Evolutionary conservation across 1,140 invertebrate species (phyloP), one percentile per base, ranked within the genome.

Genomic region (Drosophila varians): DNA sequence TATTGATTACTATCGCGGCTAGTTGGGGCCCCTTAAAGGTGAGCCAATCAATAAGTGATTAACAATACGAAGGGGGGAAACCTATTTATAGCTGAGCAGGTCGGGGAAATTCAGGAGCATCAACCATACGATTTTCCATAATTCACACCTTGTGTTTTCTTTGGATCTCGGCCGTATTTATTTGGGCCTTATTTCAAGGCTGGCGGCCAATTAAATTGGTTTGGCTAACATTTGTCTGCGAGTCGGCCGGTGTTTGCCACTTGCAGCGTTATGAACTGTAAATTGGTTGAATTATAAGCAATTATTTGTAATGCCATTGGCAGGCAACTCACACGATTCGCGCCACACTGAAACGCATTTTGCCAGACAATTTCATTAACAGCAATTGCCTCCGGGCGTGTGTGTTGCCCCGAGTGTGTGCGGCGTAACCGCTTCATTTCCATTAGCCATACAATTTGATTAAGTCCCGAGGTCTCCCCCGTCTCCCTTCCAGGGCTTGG

Each of bases 271-370:
- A 73, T 77, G 62, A 73, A 69, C 76, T 84, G 76, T 61, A 87
- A 84, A 86, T 86, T 80, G 61, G 42, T 74, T 66, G 74, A 87
- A 80, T 80, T 76, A 87, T 61, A 80, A 60, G 65, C 68, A 74
- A 86, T 87, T 87, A 87, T 65, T 38, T 64, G 51, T 80, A 76
- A 87, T 84, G 75, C 78, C 61, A 76, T 80, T 73, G 57, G 49
- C 75, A 79, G 64, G 61, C 52, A 47, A 18, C 66, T 51, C 68
- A 73, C 48, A 70, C 68, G 55, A 72, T 31, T 78, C 65, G 55
- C 72, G 74, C 61, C 61, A 31, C 54, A 66, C 38, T 77, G 47
- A 26, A 72, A 54, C 72, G 61, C 47, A 65, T 76, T 84, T 80
- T 86, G 66, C 58, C 71, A 69, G 72, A 84, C 72, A 76, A 73